phyloP scores from a whole-genome alignment of 1,140 invertebrate genomes.

The Prorops nasuta region DNA sequence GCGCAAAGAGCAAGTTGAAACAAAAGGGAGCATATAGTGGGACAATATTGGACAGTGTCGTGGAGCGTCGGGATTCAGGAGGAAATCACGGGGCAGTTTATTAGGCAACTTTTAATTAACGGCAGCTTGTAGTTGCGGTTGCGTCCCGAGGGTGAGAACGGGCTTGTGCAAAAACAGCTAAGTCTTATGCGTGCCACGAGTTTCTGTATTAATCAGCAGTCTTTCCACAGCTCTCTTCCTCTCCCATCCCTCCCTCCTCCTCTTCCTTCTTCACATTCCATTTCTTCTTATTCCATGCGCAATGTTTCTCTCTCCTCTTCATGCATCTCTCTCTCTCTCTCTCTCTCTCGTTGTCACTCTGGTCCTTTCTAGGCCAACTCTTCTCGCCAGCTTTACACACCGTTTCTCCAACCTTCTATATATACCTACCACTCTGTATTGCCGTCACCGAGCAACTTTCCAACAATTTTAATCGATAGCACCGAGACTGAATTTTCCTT shows the following conservation, averaged over 20 bases:
- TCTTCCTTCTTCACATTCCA: no score
- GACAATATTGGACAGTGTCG: no score
- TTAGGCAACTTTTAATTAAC: conserved; percentile 30
- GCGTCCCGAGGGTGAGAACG: conserved; percentile 20
- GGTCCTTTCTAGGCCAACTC: neutral
- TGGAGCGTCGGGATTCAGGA: neutral
- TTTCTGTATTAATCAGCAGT: conserved; percentile 31
- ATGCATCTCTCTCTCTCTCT: neutral
- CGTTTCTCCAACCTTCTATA: no score
- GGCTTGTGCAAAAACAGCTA: conserved; percentile 19
- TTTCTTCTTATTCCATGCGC: conserved; percentile 9
- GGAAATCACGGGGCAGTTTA: conserved; percentile 19
- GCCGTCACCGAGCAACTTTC: no score
- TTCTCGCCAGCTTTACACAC: neutral
- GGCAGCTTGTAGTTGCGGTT: conserved; percentile 19
- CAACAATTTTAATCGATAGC: no score
- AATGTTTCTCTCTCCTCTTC: no score
- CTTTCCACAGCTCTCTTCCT: no score
- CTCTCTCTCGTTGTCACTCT: conserved; percentile 1
- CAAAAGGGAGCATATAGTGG: no score
- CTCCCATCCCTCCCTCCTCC: no score
- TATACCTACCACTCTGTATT: no score
- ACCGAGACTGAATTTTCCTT: no score
- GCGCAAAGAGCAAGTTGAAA: no score
- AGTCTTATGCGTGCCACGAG: conserved; percentile 14